Conservation (phyloP, 2,888 invertebrate genomes). For the Watsonalla cultraria region DNA sequence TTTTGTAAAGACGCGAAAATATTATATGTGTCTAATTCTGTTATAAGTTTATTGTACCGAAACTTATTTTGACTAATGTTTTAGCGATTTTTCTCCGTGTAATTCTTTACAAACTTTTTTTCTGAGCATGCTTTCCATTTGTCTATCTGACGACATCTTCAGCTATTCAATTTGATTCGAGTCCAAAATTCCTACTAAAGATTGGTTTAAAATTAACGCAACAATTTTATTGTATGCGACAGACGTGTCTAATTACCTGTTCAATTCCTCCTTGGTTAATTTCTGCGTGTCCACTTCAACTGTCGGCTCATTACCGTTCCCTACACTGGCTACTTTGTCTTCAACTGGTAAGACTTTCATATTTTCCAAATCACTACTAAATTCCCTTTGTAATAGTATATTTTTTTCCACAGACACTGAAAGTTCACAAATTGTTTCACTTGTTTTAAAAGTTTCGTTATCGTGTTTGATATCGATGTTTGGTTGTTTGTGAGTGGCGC, state of each 20-base stretch:
- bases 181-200: not conserved
- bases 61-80: too few relatives aligned
- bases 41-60: too few relatives aligned
- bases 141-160: too few relatives aligned
- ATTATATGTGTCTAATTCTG: too few relatives aligned
- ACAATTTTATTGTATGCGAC: conserved; percentile 6
- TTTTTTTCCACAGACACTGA: conserved; percentile 13
- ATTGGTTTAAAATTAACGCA: not conserved
- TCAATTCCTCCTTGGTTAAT: conserved; percentile 62
- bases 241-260: conserved; percentile 44
- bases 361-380: conserved; percentile 17
- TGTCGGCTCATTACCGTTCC: conserved; percentile 55
- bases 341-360: conserved; percentile 68
- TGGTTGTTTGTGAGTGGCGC: conserved; percentile 9
- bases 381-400: conserved; percentile 6
- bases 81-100: too few relatives aligned
- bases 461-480: conserved; percentile 53
- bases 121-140: too few relatives aligned
- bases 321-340: conserved; percentile 60
- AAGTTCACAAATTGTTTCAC: conserved; percentile 9
- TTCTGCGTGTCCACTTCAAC: conserved; percentile 48
- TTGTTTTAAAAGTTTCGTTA: conserved; percentile 9
- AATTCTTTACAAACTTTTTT: too few relatives aligned
- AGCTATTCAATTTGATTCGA: conserved; percentile 1
- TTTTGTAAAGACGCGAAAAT: too few relatives aligned